Conservation (phyloP, 2,888 invertebrate genomes). For the Fragum sueziense region DNA sequence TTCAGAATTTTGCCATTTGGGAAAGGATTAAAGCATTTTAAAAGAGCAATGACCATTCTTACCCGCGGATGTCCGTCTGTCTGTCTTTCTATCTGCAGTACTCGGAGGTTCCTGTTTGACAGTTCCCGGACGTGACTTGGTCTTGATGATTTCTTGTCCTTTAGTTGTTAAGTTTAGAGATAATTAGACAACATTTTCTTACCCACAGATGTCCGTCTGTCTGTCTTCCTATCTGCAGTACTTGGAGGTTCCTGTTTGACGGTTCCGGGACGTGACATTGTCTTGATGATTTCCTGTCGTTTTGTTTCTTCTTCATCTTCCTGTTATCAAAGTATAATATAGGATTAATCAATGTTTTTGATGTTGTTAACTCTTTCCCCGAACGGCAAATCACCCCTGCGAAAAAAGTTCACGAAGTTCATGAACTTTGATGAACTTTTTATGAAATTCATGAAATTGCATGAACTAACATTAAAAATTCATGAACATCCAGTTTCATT, state of each 20-base stretch:
- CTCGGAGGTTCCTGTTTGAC: conserved; percentile 38
- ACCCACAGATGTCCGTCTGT: conserved; percentile 46
- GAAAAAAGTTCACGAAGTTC: too few species aligned
- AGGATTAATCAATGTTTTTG: too few species aligned
- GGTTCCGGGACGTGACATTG: conserved; percentile 59
- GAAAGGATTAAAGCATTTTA: too few species aligned
- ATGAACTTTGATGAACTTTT: too few species aligned
- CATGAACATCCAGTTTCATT: too few species aligned
- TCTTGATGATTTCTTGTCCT: conserved; percentile 27
- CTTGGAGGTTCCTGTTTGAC: conserved; percentile 38
- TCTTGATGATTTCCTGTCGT: conserved; percentile 28
- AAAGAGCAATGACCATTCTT: too few species aligned
- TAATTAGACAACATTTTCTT: too few species aligned
- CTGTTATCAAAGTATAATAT: conserved; percentile 39
- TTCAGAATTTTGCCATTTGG: too few species aligned
- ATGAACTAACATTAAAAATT: too few species aligned
- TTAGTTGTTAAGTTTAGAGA: too few species aligned
- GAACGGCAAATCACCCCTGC: background rate
- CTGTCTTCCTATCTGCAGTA: conserved; percentile 51
- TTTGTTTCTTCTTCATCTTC: conserved; percentile 67
- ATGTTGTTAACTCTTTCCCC: background rate
- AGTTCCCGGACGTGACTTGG: conserved; percentile 59
- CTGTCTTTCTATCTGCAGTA: conserved; percentile 51
- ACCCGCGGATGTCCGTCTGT: conserved; percentile 46
- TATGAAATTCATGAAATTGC: too few species aligned